Base-by-base conservation (phyloP, 2,113 vertebrate genomes). In the Gallinago media region DNA sequence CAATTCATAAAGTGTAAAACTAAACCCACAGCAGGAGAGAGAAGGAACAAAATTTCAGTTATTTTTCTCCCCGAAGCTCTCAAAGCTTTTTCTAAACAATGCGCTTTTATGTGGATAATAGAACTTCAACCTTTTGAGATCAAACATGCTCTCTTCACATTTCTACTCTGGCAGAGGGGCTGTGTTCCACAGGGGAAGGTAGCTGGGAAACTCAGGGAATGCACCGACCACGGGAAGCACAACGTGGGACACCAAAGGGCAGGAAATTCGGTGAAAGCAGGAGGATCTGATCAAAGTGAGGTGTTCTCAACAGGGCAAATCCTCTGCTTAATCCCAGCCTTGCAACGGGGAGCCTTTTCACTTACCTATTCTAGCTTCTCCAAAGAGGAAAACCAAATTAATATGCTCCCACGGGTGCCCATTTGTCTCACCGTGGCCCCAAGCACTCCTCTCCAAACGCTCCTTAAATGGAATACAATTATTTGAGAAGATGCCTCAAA, bases 241-340 rank as follows among this genome's bases (percentile, higher is more conserved):
- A 17, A 15, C 7, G 3, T 0, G 3, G 38, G 20, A 11, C n/a
- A 16, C 22, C 26, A 4, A 17, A 54, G 22, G 52, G 32, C 20
- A 44, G 44, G 44, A 17, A 13, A 65, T 1, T 2, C 0, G 3
- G 27, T 10, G 4, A 34, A 29, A 52, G 6, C 29, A 6, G 3
- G 2, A 7, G 12, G 31, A 8, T 6, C 15, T 21, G n/a, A 23
- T 20, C 66, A 5, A 54, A 36, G 12, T 0, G 1, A 22, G 36
- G 5, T 3, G 40, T n/a, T 16, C 34, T 22, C 52, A 29, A 13
- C 19, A 29, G 59, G 8, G 23, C 0, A 0, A 46, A 40, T 5
- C 29, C 20, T 40, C 26, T 36, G 8, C 34, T 56, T 34, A 4
- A 46, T 15, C 71, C 89, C 17, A 7, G 36, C 11, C 11, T 47